These are phyloP conservation scores for Athalia rosae DNA, from an alignment of 2,888 invertebrate species.

Conservation along the genomic window DNA sequence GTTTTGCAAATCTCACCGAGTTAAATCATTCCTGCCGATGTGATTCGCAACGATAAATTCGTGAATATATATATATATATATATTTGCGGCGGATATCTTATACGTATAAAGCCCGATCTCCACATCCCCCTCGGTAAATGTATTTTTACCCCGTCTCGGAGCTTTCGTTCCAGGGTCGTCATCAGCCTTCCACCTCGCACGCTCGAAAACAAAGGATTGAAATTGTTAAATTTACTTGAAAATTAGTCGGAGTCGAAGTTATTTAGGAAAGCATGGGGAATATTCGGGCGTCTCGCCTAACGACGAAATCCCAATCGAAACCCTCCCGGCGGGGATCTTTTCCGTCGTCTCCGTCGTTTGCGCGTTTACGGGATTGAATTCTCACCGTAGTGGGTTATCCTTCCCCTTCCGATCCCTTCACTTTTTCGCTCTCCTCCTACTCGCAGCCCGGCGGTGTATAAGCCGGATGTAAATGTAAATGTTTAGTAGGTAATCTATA, in stretches of 20 bases:
- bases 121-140: no score
- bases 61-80: not conserved
- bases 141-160: no score
- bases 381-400: constrained; percentile 21
- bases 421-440: not conserved
- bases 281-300: constrained; percentile 5
- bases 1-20: not conserved
- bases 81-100: not conserved
- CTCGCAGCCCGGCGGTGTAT: not conserved
- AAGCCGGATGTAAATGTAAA: constrained; percentile 50
- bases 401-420: not conserved
- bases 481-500: constrained; percentile 51
- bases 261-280: constrained; percentile 1
- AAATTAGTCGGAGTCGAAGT: constrained; percentile 28
- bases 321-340: not conserved
- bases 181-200: not conserved
- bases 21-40: not conserved
- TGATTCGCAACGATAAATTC: not conserved
- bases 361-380: constrained; percentile 41
- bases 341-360: constrained; percentile 22
- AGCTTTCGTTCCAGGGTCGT: no score
- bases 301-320: constrained; percentile 10
- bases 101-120: not conserved
- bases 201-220: not conserved
- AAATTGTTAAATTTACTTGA: constrained; percentile 40